Evolutionary conservation across 2,888 invertebrate species (phyloP).

Genomic region (Metalampra italica): DNA sequence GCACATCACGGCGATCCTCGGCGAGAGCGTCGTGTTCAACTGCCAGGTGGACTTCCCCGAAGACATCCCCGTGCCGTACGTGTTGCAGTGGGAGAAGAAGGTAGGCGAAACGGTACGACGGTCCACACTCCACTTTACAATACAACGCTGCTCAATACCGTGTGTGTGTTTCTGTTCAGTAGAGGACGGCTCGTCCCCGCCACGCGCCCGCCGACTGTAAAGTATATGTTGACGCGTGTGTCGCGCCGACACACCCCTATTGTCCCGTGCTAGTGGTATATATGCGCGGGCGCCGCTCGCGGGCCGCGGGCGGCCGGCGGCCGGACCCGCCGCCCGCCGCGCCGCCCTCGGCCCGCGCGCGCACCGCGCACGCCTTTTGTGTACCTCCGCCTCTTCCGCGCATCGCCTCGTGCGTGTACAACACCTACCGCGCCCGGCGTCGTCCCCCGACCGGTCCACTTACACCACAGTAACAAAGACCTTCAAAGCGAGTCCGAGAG

Average conservation of each 20-base stretch:
- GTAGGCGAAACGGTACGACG: conserved; percentile 97
- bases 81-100: conserved; percentile 99
- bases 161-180: conserved; percentile 79
- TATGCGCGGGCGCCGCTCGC: conserved; percentile 61
- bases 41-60: conserved; percentile 98
- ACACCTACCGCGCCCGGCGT: conserved; percentile 53
- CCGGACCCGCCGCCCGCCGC: conserved; percentile 57
- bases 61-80: conserved; percentile 97
- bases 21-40: conserved; percentile 98
- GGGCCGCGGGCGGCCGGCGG: conserved; percentile 51
- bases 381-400: conserved; percentile 68
- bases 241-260: conserved; percentile 58
- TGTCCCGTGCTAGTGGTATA: conserved; percentile 67
- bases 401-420: conserved; percentile 65
- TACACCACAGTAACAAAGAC: conserved; percentile 78
- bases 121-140: conserved; percentile 76
- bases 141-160: conserved; percentile 77
- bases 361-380: conserved; percentile 60
- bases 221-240: conserved; percentile 60
- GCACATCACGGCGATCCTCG: conserved; percentile 97
- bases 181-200: conserved; percentile 72
- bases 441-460: conserved; percentile 48
- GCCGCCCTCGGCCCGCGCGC: conserved; percentile 59
- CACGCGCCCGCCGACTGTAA: conserved; percentile 73
- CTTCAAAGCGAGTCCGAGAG: conserved; percentile 78